A percentile compares a stretch with the other conserved stretches of the same genome.
Evolutionary conservation across 1,140 invertebrate species (phyloP).

Genomic region (Cyclargus thomasi): DNA sequence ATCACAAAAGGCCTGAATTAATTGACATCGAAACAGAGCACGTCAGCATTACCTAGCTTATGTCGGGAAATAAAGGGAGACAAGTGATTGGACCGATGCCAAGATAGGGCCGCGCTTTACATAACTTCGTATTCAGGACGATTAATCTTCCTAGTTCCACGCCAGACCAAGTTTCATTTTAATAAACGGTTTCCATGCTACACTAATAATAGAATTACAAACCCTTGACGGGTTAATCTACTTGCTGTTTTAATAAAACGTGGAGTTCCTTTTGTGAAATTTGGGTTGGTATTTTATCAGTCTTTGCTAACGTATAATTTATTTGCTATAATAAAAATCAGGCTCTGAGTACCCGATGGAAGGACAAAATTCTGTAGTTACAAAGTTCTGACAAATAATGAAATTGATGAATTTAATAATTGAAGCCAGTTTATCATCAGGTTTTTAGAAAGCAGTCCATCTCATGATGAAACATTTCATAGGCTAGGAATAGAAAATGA

Average conservation of each 20-base stretch:
- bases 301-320: background rate
- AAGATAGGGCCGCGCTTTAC: slow-evolving; percentile 67
- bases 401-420: too few species aligned
- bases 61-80: slow-evolving; percentile 53
- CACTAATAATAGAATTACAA: slow-evolving; percentile 47
- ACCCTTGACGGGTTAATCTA: slow-evolving; percentile 11
- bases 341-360: too few species aligned
- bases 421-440: too few species aligned
- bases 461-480: too few species aligned
- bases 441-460: too few species aligned
- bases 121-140: slow-evolving; percentile 72
- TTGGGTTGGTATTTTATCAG: background rate
- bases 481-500: too few species aligned
- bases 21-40: slow-evolving; percentile 20
- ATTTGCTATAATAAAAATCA: too few species aligned
- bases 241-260: slow-evolving; percentile 15
- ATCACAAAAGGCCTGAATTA: slow-evolving; percentile 17
- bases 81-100: slow-evolving; percentile 70
- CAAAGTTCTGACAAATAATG: too few species aligned
- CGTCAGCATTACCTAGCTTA: slow-evolving; percentile 35
- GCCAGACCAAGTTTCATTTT: slow-evolving; percentile 69
- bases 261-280: background rate
- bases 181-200: slow-evolving; percentile 68
- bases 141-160: slow-evolving; percentile 73
- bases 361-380: too few species aligned